These are phyloP conservation scores for Dicyrtoma fusca DNA, from an alignment of 2,888 invertebrate species.

Conservation along the genomic window DNA sequence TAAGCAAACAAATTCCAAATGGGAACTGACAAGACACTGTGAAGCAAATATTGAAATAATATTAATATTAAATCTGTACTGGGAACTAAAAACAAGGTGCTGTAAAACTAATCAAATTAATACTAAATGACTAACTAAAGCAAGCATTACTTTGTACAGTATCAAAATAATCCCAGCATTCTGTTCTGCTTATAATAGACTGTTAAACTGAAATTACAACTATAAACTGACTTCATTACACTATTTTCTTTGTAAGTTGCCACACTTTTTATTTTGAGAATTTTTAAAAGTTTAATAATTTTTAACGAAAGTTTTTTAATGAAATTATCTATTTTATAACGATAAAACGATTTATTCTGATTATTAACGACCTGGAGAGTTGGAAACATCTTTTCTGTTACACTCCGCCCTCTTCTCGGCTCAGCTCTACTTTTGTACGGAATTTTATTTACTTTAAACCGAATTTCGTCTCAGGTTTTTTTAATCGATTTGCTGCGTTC, in stretches of 20 bases:
- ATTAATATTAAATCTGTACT: too few relatives aligned
- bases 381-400: conserved; percentile 21
- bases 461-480: conserved; percentile 19
- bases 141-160: conserved; percentile 7
- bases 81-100: too few relatives aligned
- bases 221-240: not conserved
- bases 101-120: too few relatives aligned
- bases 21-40: too few relatives aligned
- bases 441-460: conserved; percentile 21
- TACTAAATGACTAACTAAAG: not conserved
- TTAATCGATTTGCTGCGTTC: conserved; percentile 7
- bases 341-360: conserved; percentile 29
- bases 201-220: conserved; percentile 12
- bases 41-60: too few relatives aligned
- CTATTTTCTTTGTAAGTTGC: conserved; percentile 10
- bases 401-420: conserved; percentile 7
- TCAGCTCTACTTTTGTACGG: conserved; percentile 32
- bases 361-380: conserved; percentile 29
- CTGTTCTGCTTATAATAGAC: not conserved
- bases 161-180: conserved; percentile 18
- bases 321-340: conserved; percentile 26
- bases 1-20: too few relatives aligned
- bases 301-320: conserved; percentile 32
- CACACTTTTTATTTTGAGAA: conserved; percentile 12
- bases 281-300: conserved; percentile 28